phyloP scores from a whole-genome alignment of 2,113 vertebrate genomes.

The Semnornis frantzii region DNA sequence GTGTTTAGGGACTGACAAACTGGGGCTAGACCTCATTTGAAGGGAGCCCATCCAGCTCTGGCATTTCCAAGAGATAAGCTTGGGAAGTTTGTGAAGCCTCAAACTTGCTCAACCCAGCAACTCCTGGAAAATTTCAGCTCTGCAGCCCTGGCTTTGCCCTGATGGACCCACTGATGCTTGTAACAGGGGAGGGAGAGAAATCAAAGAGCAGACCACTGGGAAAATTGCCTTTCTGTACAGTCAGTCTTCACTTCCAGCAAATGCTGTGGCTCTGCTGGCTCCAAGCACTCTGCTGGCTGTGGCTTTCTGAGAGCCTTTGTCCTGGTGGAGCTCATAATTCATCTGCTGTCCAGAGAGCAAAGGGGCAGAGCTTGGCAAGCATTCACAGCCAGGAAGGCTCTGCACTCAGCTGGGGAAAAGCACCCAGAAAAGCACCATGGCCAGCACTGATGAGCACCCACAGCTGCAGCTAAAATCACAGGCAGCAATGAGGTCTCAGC shows the following conservation, averaged over 20 bases:
- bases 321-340: not conserved
- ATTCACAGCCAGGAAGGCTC: not conserved
- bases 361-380: not conserved
- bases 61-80: not conserved
- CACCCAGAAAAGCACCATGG: not conserved
- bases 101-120: not conserved
- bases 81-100: not conserved
- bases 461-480: not conserved
- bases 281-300: not conserved
- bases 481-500: not conserved
- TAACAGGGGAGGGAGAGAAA: not conserved
- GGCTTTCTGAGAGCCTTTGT: not conserved
- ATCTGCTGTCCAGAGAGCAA: not conserved
- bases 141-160: not conserved
- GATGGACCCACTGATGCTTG: not conserved
- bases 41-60: rapidly evolving
- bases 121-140: not conserved
- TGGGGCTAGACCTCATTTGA: too few relatives aligned
- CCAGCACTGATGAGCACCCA: not conserved
- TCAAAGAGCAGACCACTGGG: not conserved
- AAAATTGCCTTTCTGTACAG: not conserved
- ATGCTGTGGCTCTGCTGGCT: not conserved
- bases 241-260: not conserved
- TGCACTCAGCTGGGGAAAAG: not conserved
- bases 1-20: not conserved